phyloP scores from a whole-genome alignment of 2,113 vertebrate genomes.

The Progne subis region DNA sequence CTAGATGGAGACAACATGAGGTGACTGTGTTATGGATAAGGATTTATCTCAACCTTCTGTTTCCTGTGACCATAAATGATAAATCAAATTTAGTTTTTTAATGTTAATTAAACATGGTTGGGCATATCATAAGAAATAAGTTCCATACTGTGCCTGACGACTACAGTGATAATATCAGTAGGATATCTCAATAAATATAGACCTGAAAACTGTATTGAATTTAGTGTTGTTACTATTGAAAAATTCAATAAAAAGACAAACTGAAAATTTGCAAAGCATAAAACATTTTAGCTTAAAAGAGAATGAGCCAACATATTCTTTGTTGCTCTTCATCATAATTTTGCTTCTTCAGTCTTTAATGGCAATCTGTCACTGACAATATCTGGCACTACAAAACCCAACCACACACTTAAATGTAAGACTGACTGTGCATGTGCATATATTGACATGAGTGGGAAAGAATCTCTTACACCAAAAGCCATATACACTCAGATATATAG shows the following conservation, averaged over 20 bases:
- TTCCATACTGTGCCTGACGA: not conserved
- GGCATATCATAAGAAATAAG: not conserved
- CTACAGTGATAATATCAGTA: not conserved
- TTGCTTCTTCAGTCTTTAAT: not conserved
- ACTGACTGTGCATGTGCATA: not conserved
- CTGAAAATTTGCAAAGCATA: not conserved
- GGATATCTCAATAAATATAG: not conserved
- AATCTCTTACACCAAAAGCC: not conserved
- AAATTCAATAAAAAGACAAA: conserved; percentile 1
- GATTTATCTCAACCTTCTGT: not conserved
- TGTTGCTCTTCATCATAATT: conserved; percentile 21
- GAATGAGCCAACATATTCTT: not conserved
- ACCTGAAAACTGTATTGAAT: not conserved
- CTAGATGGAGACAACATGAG: not conserved
- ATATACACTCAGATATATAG: not conserved
- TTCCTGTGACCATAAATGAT: not conserved
- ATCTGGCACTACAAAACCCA: not conserved
- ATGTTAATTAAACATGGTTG: not conserved
- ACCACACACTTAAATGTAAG: not conserved
- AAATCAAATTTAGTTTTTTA: not conserved
- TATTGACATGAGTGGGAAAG: not conserved
- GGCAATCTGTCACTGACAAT: not conserved
- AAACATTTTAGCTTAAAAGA: not conserved
- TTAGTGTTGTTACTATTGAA: not conserved
- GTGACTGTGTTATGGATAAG: not conserved